Base-by-base conservation (phyloP, 2,888 invertebrate species). In the Neuroscelio doddi region DNA sequence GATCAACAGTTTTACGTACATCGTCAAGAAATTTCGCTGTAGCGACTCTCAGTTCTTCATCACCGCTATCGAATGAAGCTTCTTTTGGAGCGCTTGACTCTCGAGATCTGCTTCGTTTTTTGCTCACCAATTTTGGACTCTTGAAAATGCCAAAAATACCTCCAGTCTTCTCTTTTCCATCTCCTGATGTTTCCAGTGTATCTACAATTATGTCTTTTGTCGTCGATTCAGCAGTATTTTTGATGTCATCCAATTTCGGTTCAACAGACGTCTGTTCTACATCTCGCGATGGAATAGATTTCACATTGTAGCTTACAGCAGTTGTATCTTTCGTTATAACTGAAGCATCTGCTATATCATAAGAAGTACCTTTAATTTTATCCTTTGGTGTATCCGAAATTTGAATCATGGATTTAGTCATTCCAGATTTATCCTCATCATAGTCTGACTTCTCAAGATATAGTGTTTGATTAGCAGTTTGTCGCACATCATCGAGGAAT, bases 131-230 rank as follows among this genome's bases (percentile, higher is more conserved):
- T 29, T 77, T 81, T 0, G 81, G 81, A 52, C 81, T 81, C 53
- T 75, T 81, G 26, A 83, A 73, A 14, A 78, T 79, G 10, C 77
- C 76, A 14, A 83, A 82, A 36, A 83, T 78, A 1, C 78, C 72
- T 9, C 70, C 61, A 2, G 72, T 57, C 32, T 77, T 81, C 24
- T 78, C 78, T 24, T 76, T 76, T 8, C 66, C 62, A 39, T 75
- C 73, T 0, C 74, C 75, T 2, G 80, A 51, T 4, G 57, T 10
- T 32, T 14, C 38, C 39, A 38, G 14, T 39, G 10, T 9, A 14
- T 47, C 45, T 21, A 36, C 38, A 32, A 2, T 5, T 26, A 12
- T 17, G 29, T 10, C 8, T 41, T 30, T 30, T 29, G 10, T 21
- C 21, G 21, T 7, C 12, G 7, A 7, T 14, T 36, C 36, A 7